Percentiles rank a stretch among this genome's conserved stretches.
phyloP scores from a whole-genome alignment of 2,113 vertebrate genomes.

The Oncorhynchus clarkii region DNA sequence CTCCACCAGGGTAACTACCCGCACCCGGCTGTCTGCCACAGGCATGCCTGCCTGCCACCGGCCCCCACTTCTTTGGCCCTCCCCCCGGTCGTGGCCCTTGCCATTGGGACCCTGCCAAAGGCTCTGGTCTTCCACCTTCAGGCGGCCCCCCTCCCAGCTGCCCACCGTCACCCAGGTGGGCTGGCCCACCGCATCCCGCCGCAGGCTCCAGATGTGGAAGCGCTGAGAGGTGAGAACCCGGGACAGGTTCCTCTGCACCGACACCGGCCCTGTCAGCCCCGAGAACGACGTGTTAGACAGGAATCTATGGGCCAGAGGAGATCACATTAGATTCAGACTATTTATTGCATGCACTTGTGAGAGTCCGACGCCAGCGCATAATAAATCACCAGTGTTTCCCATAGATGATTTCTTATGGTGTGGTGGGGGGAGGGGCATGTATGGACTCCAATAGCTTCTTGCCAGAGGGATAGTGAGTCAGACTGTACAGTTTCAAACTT shows the following conservation, averaged over 20 bases:
- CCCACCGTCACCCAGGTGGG: constrained; percentile 89
- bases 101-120: constrained; percentile 53
- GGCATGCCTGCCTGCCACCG: constrained; percentile 55
- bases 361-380: too few species aligned
- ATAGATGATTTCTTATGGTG: too few species aligned
- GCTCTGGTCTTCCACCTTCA: constrained; percentile 77
- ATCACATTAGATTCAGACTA: constrained; percentile 1
- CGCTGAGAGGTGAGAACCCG: constrained; percentile 70
- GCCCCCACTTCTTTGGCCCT: constrained; percentile 29
- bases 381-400: too few species aligned
- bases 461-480: too few species aligned
- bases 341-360: background rate
- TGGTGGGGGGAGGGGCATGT: too few species aligned
- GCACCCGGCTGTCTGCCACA: constrained; percentile 58
- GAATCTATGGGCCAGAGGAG: constrained; percentile 69
- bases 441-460: too few species aligned
- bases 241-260: constrained; percentile 58
- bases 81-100: constrained; percentile 22
- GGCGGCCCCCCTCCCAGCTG: constrained; percentile 74
- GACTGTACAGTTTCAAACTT: too few species aligned
- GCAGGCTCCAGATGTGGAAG: constrained; percentile 85
- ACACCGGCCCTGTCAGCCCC: constrained; percentile 75
- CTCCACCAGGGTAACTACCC: constrained; percentile 89
- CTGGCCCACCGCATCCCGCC: constrained; percentile 71
- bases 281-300: constrained; percentile 83